Evolutionary conservation across 2,113 vertebrate genomes (phyloP).

Genomic region (Peromyscus polionotus): DNA sequence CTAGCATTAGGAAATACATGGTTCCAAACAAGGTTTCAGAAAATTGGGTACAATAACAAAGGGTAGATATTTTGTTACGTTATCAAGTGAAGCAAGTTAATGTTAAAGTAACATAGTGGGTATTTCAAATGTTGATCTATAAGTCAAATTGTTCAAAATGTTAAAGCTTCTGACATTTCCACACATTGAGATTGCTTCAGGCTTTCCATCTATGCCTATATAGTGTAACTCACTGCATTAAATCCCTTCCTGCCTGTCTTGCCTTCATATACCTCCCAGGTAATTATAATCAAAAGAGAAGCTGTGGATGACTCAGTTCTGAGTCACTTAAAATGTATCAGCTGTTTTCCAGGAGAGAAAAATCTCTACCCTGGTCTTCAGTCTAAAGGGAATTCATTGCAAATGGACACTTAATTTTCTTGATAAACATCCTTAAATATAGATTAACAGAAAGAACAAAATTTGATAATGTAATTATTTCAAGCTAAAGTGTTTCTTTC

Average conservation of each 20-base stretch:
- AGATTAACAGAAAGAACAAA: constrained; percentile 31
- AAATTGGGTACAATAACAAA: constrained; percentile 24
- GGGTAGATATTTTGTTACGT: constrained; percentile 11
- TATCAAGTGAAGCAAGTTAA: constrained; percentile 47
- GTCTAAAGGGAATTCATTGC: constrained; percentile 64
- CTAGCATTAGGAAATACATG: constrained; percentile 43
- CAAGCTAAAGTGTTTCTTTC: not conserved
- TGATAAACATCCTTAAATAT: constrained; percentile 43
- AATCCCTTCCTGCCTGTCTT: not conserved
- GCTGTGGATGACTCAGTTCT: constrained; percentile 9
- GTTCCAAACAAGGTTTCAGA: constrained; percentile 32
- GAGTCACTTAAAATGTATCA: constrained; percentile 67
- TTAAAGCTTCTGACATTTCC: constrained; percentile 36
- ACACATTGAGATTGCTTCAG: not conserved
- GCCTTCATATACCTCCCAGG: not conserved
- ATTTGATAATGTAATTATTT: constrained; percentile 44
- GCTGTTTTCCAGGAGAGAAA: constrained; percentile 29
- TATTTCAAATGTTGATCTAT: constrained; percentile 55
- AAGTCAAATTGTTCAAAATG: constrained; percentile 39
- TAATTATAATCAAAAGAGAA: constrained; percentile 36
- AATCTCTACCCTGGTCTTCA: constrained; percentile 52
- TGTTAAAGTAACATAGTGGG: not conserved
- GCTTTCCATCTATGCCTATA: constrained; percentile 35
- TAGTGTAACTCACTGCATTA: not conserved
- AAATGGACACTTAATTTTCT: constrained; percentile 21